phyloP scores from a whole-genome alignment of 2,113 vertebrate species.

The Odocoileus virginianus region DNA sequence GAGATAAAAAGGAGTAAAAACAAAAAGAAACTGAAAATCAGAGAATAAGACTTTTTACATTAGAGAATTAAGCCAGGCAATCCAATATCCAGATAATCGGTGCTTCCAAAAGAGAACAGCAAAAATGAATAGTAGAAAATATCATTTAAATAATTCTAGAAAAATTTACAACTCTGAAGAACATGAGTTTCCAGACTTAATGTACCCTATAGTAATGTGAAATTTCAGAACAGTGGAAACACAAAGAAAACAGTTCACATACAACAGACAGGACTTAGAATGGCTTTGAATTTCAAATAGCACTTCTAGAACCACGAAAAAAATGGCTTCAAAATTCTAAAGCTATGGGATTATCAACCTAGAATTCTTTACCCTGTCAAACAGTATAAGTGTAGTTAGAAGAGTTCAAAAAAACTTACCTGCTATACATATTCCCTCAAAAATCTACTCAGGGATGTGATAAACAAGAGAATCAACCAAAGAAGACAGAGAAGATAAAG shows the following conservation, averaged over 20 bases:
- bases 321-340: neutral
- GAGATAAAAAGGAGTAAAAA: neutral
- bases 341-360: neutral
- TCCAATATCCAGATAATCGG: neutral
- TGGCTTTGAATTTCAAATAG: neutral
- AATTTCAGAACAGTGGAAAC: neutral
- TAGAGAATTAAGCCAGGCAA: neutral
- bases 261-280: neutral
- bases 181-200: neutral
- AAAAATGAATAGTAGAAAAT: neutral
- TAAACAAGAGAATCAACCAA: neutral
- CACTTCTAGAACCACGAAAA: neutral
- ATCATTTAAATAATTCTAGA: neutral
- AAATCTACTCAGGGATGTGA: neutral
- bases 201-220: neutral
- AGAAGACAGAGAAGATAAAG: neutral
- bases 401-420: neutral
- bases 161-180: neutral
- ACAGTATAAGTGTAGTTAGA: neutral
- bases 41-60: neutral
- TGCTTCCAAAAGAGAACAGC: neutral
- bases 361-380: neutral
- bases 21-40: neutral
- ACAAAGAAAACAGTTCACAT: neutral
- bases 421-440: neutral